Conservation (phyloP, 1,140 invertebrate species). For the Coboldia fuscipes region DNA sequence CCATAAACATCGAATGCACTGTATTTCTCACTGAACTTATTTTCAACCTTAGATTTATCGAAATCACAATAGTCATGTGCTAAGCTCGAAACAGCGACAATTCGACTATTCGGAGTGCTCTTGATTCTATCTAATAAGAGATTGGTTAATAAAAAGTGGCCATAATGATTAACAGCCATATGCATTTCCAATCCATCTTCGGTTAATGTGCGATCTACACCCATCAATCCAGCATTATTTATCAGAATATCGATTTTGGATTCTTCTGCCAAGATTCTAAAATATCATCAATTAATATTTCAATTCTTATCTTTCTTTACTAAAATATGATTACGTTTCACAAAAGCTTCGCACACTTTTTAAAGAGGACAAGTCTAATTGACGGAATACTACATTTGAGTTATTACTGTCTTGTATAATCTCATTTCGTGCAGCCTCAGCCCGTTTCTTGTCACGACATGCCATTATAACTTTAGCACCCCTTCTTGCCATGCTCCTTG, state of each 20-base stretch:
- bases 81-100: conserved; percentile 44
- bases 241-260: conserved; percentile 38
- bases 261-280: conserved; percentile 24
- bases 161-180: conserved; percentile 40
- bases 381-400: conserved; percentile 15
- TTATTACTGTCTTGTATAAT: conserved; percentile 13
- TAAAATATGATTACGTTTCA: conserved; percentile 16
- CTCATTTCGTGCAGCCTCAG: conserved; percentile 22
- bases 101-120: conserved; percentile 36
- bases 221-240: conserved; percentile 50
- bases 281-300: conserved; percentile 7
- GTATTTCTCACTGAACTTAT: conserved; percentile 40
- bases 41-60: conserved; percentile 39
- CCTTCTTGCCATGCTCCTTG: conserved; percentile 35
- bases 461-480: conserved; percentile 61
- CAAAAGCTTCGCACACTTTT: conserved; percentile 20
- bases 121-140: conserved; percentile 37
- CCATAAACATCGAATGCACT: conserved; percentile 27
- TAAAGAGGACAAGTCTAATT: conserved; percentile 17
- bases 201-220: conserved; percentile 18
- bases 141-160: conserved; percentile 48
- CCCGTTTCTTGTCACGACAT: conserved; percentile 34
- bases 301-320: too few relatives aligned
- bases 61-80: conserved; percentile 34
- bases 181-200: conserved; percentile 44